Evolutionary conservation across 2,797 vertebrate genomes (phyloP), one percentile per base, ranked within the genome.

Genomic region (Rhynchonycteris naso): DNA sequence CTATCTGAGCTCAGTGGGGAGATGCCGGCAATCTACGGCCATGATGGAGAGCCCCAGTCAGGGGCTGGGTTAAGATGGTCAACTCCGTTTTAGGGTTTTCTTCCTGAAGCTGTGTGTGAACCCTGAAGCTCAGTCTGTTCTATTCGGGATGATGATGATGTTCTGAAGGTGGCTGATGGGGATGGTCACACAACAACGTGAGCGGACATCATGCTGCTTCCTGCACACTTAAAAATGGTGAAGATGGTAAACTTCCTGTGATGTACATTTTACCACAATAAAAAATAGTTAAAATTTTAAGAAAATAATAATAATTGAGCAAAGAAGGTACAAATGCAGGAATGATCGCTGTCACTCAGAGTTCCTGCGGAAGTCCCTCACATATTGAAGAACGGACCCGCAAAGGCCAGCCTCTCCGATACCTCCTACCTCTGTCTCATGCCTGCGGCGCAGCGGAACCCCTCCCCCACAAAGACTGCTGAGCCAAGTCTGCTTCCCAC

Each of bases 181-280:
- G 71, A 61, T 0, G 28, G 26, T 5, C 1, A 15, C 21, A 16
- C 2, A 4, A 13, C 43, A 1, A 2, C 0, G 35, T 1, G 14
- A 24, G 9, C 0, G 19, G 1, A 0, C 85, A 4, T 1, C 56
- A 6, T 2, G 63, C 56, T 30, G 5, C 21, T 21, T 30, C 50
- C 21, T 1, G 2, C 0, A 18, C 63, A 30, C 5, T 15, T 7
- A 54, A 1, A 33, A 58, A 54, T 12, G 74, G 30, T 16, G 13
- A 8, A 16, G 88, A n/a, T 1, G 7, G 43, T 58, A 1, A 52
- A 2, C 43, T 7, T 13, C 28, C 8, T 1, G 52, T 35, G 18
- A n/a, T 15, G 21, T 12, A 4, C 26, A 52, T 38, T 47, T 38
- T 18, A 24, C 50, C 26, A 43, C 7, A 16, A n/a, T n/a, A 21